Conservation (phyloP, 2,888 invertebrate species). For the Leucozona laternaria region DNA sequence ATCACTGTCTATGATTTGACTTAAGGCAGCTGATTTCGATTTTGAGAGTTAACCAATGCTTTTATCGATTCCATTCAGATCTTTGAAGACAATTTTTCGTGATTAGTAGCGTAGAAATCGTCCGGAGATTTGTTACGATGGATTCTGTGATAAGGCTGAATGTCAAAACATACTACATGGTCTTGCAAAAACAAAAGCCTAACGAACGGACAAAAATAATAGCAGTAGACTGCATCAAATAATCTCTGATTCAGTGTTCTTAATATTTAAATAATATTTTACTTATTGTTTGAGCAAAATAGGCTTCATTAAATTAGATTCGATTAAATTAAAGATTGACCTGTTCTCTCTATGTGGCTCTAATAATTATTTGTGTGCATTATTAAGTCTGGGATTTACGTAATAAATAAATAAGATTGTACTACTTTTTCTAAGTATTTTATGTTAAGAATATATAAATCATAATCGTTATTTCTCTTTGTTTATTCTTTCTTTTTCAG, state of each 20-base stretch:
- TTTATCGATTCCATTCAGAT: too few relatives aligned
- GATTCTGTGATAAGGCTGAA: too few relatives aligned
- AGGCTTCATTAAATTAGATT: background rate
- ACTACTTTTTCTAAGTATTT: background rate
- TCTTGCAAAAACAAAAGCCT: background rate
- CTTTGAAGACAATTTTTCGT: too few relatives aligned
- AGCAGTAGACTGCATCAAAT: too few relatives aligned
- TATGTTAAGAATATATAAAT: background rate
- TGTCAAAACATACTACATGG: background rate
- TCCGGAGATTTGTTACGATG: too few relatives aligned
- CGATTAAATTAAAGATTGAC: background rate
- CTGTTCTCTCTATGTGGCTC: background rate
- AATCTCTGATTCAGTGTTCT: background rate
- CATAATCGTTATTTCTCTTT: background rate
- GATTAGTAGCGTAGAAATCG: too few relatives aligned
- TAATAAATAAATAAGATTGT: background rate
- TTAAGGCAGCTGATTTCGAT: too few relatives aligned
- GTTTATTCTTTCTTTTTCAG: background rate
- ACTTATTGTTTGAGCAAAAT: background rate
- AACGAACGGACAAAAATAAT: background rate
- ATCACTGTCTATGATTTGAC: too few relatives aligned
- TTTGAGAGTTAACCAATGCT: too few relatives aligned
- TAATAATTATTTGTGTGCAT: background rate
- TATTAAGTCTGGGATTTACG: background rate
- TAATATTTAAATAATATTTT: background rate